phyloP scores from a whole-genome alignment of 2,797 vertebrate species.

The Sitta carolinensis region DNA sequence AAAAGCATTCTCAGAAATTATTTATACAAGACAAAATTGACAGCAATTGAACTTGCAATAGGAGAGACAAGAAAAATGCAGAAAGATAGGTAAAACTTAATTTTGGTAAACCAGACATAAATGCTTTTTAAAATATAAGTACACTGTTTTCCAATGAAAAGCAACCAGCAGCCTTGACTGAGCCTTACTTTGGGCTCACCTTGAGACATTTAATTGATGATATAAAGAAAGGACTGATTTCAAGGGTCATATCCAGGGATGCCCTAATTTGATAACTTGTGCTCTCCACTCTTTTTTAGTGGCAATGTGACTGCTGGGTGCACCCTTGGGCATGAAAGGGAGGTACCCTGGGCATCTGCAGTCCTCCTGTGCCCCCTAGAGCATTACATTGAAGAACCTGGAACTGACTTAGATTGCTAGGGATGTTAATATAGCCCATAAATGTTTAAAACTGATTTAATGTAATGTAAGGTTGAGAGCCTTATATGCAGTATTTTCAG shows the following conservation, averaged over 20 bases:
- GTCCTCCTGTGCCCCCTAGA: slow-evolving; percentile 29
- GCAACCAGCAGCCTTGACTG: background rate
- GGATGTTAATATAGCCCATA: background rate
- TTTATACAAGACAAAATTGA: background rate
- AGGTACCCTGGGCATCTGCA: background rate
- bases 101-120: background rate
- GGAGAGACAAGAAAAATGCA: background rate
- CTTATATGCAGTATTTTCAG: background rate
- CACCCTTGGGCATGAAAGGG: background rate
- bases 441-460: background rate
- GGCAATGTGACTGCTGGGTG: background rate
- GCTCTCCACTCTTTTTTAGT: background rate
- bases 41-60: background rate
- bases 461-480: background rate
- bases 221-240: background rate
- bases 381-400: background rate
- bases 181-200: background rate
- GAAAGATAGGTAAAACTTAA: background rate
- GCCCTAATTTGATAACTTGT: background rate
- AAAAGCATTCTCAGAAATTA: background rate
- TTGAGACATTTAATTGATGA: background rate
- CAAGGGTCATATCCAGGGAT: background rate
- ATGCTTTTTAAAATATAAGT: background rate
- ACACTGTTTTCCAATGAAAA: background rate
- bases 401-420: background rate